A percentile compares a stretch with the other conserved stretches of the same genome.
Evolutionary conservation across 2,113 vertebrate genomes (phyloP).

Genomic region (Podiceps cristatus): DNA sequence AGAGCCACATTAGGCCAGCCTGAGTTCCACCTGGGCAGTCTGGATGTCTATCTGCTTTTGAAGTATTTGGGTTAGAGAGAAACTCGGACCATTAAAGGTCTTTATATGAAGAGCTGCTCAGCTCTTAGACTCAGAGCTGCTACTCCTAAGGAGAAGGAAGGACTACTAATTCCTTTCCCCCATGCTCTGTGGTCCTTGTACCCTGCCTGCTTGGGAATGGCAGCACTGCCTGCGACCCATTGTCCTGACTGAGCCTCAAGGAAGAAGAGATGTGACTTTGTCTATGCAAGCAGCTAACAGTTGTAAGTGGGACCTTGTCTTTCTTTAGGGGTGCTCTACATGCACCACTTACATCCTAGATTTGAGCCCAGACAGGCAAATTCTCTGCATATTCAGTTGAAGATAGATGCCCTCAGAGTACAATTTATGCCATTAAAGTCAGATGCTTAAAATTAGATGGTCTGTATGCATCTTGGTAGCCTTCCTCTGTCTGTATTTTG

Average conservation of each 20-base stretch:
- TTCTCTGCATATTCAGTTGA: conserved; percentile 2
- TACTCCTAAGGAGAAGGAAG: not conserved
- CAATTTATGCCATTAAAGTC: not conserved
- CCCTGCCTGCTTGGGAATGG: not conserved
- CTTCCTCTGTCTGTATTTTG: conserved; percentile 12
- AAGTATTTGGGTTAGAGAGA: not conserved
- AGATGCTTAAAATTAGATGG: conserved; percentile 30
- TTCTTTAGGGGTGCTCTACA: not conserved
- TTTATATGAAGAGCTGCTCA: not conserved
- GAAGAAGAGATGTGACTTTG: not conserved
- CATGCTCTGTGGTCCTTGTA: not conserved
- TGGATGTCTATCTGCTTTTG: not conserved
- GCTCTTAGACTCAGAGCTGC: not conserved
- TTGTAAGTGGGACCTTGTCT: not conserved
- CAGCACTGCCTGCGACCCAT: not conserved
- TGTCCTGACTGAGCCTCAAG: not conserved
- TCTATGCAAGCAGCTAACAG: not conserved
- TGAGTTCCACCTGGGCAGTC: not conserved
- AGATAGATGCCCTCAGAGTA: conserved; percentile 23
- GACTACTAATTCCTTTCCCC: not conserved
- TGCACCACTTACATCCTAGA: not conserved
- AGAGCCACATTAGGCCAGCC: not conserved
- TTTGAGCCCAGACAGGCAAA: conserved; percentile 41
- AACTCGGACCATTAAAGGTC: not conserved
- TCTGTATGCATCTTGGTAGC: not conserved